A percentile compares a stretch with the other conserved stretches of the same genome.
Conservation (phyloP, 2,888 invertebrate species). For the Julus scandinavius region DNA sequence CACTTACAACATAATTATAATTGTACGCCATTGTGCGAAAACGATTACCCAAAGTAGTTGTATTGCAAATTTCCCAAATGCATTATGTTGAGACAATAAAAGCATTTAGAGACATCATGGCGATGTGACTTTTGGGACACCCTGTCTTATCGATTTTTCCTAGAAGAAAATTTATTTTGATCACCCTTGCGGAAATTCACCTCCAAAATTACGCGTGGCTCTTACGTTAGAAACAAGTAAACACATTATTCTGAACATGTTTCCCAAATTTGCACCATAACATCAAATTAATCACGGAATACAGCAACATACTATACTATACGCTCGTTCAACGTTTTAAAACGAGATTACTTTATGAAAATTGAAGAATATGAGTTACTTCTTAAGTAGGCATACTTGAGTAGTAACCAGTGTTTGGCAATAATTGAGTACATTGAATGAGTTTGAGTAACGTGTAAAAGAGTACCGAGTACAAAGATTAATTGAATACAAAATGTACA, state of each 20-base stretch:
- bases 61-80: neutral
- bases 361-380: too few relatives aligned
- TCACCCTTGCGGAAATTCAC: constrained; percentile 20
- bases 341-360: neutral
- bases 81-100: neutral
- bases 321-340: neutral
- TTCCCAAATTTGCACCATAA: constrained; percentile 2
- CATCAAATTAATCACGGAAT: constrained; percentile 13
- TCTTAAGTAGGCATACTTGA: too few relatives aligned
- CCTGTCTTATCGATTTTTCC: neutral
- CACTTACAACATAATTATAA: too few relatives aligned
- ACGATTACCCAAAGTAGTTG: too few relatives aligned
- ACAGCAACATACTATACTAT: neutral
- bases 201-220: constrained; percentile 11
- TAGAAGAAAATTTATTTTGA: neutral
- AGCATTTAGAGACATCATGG: neutral
- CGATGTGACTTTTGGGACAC: neutral
- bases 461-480: too few relatives aligned
- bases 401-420: too few relatives aligned
- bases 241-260: constrained; percentile 26
- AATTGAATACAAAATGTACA: too few relatives aligned
- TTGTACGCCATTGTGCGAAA: too few relatives aligned
- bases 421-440: too few relatives aligned
- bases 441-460: too few relatives aligned
- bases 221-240: constrained; percentile 17